phyloP scores from a whole-genome alignment of 2,888 invertebrate species.

The Epistrophe eligans region DNA sequence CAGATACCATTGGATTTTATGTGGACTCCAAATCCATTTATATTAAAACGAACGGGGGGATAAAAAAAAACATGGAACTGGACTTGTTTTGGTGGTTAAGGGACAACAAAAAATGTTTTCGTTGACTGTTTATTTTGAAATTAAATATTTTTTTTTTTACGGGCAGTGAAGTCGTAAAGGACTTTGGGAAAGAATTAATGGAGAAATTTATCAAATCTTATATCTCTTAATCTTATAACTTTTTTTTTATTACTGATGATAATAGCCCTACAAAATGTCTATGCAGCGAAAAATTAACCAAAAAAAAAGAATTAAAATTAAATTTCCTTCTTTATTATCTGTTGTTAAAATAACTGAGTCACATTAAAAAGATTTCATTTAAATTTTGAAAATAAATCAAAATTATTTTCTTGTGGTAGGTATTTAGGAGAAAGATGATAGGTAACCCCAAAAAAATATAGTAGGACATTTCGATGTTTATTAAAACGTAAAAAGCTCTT shows the following conservation, averaged over 20 bases:
- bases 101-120: not conserved
- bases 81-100: conserved; percentile 5
- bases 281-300: not conserved
- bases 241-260: not conserved
- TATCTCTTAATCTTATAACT: not conserved
- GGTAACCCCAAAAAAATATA: no score
- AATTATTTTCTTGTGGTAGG: no score
- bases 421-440: no score
- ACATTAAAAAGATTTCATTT: not conserved
- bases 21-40: conserved; percentile 12
- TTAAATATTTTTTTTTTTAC: conserved; percentile 7
- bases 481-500: no score
- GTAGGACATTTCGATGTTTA: no score
- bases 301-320: not conserved
- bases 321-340: not conserved
- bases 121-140: not conserved
- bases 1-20: conserved; percentile 13
- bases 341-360: not conserved
- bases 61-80: not conserved
- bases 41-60: not conserved
- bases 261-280: not conserved
- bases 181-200: not conserved
- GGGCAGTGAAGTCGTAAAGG: not conserved
- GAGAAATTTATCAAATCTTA: not conserved
- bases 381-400: no score